Evolutionary conservation across 2,797 vertebrate genomes (phyloP).

Genomic region (Aythya fuligula): DNA sequence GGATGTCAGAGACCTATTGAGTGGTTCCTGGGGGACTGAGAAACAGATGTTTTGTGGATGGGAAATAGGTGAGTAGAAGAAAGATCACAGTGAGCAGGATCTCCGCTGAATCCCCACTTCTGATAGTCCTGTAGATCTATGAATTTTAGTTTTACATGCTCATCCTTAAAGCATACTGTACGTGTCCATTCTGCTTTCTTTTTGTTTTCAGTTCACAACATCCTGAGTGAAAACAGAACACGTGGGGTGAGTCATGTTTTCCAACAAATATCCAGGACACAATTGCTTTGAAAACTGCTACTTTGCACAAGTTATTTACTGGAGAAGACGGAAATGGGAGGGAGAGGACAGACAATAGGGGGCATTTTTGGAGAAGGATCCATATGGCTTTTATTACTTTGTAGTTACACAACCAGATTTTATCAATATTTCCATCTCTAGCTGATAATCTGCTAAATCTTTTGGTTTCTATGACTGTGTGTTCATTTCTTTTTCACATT

Average conservation of each 20-base stretch:
- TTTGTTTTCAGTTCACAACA: neutral
- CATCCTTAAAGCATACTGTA: neutral
- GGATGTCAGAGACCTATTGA: neutral
- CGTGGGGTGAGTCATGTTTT: neutral
- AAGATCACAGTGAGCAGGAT: neutral
- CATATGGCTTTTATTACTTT: neutral
- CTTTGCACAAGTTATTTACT: neutral
- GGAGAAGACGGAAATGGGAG: neutral
- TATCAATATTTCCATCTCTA: neutral
- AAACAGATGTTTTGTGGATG: neutral
- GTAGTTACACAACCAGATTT: neutral
- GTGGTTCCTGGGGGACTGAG: neutral
- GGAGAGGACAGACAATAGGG: neutral
- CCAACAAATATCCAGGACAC: neutral
- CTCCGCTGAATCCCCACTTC: neutral
- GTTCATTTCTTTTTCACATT: neutral
- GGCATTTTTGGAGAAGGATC: neutral
- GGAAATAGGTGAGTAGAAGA: neutral
- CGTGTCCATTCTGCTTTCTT: neutral
- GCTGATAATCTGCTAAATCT: neutral
- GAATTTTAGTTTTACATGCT: neutral
- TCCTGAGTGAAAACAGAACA: neutral
- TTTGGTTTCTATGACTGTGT: neutral
- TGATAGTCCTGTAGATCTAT: neutral
- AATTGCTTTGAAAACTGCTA: neutral